Evolutionary conservation across 2,888 invertebrate species (phyloP), one percentile per base, ranked within the genome.

Genomic region (Danaus chrysippus): DNA sequence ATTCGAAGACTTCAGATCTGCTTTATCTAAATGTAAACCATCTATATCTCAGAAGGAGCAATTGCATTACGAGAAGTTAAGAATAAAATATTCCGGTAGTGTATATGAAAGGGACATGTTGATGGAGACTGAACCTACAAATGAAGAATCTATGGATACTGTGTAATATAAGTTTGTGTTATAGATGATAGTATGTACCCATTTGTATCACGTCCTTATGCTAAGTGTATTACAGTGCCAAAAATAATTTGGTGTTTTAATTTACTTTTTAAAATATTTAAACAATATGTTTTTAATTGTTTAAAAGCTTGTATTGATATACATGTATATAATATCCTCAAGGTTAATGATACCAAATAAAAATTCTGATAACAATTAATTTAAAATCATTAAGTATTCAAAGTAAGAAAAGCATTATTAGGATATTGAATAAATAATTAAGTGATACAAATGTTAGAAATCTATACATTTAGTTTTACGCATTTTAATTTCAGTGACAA

Each of bases 21-120:
- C 98, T 0, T 91, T 98, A 42, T 83, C 91, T 11, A 95, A 95
- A 84, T 93, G 97, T 65, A 94, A 95, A 75, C 98, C 98, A 12
- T 99, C 99, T 0, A 97, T 99, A 15, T 94, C 94, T 17, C 90
- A 93, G 54, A 94, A 95, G 92, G 97, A 97, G 76, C 93, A 94
- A 70, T 92, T 93, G 74, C 93, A 95, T 74, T 97, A 97, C 76
- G 94, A 95, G 68, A 94, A 94, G 74, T 82, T 96, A 74, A 92
- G 93, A 74, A 87, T 93, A 70, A 92, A 94, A 68, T 96, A 95
- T 78, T 91, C 92, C 1, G 91, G 92, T 0, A 91, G 92, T 42
- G 81, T 82, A 23, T 91, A 87, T 60, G 85, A 90, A 42, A 87
- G 86, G 63, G 86, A 88, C 43, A 92, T 93, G 81, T 92, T 92